Base-by-base conservation (phyloP, 2,113 vertebrate genomes). In the Litocranius walleri region DNA sequence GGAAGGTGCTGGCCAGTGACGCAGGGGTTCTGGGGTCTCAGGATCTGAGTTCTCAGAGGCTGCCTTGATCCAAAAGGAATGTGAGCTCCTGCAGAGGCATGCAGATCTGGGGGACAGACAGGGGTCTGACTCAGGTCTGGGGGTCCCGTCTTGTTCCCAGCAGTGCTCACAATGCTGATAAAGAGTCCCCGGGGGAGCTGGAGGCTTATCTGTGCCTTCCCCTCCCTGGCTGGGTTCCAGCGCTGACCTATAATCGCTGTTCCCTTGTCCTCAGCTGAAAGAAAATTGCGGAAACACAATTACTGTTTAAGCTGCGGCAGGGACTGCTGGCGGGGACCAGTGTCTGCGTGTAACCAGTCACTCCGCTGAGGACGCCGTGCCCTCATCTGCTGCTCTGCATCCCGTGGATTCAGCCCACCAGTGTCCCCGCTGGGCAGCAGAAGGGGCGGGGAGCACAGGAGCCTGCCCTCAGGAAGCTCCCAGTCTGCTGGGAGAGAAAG, bases 221-320 rank as follows among this genome's bases (percentile, higher is more conserved):
- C 1, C 57, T 33, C 64, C 54, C 43, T 56, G 10, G 7, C 43
- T 17, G 43, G 43, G 36, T 12, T 59, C 67, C 14, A 12, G 14
- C 0, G 11, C 57, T 92, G 90, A 90, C 82, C 61, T 77, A 21
- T 0, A 64, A 81, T 50, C 14, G 50, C 62, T 48, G 10, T 88
- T 92, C 71, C 86, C 59, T 57, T 71, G 84, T 92, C 57, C 50
- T 97, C 88, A 57, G 83, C 88, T 90, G 45, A 94, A 92, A 95
- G 48, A 50, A 50, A 52, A 88, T 94, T 67, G 30, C 21, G 5
- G 95, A 88, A 94, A 54, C 0, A 0, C 67, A 90, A 52, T 90
- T 29, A 59, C 7, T 19, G 27, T 86, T 84, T 45, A 6, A 29
- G 23, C 30, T 45, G 56, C 3, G 0, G 92, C 0, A 1, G 33